Conservation (phyloP, 1,140 invertebrate genomes). For the Megalonaias nervosa region DNA sequence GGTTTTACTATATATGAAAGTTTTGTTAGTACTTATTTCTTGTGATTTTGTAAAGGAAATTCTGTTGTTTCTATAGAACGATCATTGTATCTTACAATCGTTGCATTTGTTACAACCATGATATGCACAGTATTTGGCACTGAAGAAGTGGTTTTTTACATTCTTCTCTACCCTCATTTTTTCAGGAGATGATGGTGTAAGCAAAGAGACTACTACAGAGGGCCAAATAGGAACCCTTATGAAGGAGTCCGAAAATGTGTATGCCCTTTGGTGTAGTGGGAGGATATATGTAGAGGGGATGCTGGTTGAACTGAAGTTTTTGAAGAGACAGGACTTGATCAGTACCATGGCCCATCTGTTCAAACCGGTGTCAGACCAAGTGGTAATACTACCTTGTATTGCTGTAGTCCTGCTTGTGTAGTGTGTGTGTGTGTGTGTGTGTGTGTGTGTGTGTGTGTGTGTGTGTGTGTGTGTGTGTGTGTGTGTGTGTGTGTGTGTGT, state of each 20-base stretch:
- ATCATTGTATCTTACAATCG: too few relatives aligned
- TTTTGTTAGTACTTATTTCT: too few relatives aligned
- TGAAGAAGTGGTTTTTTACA: too few relatives aligned
- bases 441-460: slow-evolving; percentile 3
- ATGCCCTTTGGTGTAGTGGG: slow-evolving; percentile 97
- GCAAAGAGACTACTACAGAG: slow-evolving; percentile 77
- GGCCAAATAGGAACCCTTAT: slow-evolving; percentile 74
- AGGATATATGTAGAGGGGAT: slow-evolving; percentile 95
- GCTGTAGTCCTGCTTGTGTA: not conserved
- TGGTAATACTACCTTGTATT: slow-evolving; percentile 69
- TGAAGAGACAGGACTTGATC: slow-evolving; percentile 97
- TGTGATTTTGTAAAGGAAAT: too few relatives aligned
- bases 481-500: too few relatives aligned
- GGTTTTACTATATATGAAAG: too few relatives aligned
- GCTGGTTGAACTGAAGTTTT: slow-evolving; percentile 94
- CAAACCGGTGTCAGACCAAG: slow-evolving; percentile 87
- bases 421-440: slow-evolving; percentile 4
- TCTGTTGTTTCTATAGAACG: too few relatives aligned
- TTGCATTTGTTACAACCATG: too few relatives aligned
- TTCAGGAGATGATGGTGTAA: slow-evolving; percentile 82
- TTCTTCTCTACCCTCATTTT: not conserved
- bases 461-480: not conserved
- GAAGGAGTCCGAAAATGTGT: slow-evolving; percentile 96
- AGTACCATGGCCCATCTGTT: slow-evolving; percentile 89
- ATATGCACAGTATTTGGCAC: too few relatives aligned